Base-by-base conservation (phyloP, 2,113 vertebrate genomes). In the Campylomormyrus numenius region DNA sequence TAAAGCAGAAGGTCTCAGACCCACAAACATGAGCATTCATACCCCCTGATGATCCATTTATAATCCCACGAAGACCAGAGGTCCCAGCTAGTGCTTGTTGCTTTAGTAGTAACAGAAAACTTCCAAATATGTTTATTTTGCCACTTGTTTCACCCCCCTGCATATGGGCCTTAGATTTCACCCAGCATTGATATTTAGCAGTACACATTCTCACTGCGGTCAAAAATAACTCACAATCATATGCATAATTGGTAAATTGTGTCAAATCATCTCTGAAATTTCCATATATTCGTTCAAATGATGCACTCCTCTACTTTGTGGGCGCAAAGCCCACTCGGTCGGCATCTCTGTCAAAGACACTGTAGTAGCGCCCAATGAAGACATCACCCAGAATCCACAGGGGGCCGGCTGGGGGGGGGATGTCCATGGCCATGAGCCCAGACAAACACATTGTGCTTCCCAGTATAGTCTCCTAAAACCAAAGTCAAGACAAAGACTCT, bases 331-430 rank as follows among this genome's bases (percentile, higher is more conserved):
- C 97, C 5, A 98, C 95, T 0, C 95, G 95, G 10, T 96, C 94
- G 0, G 56, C 24, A 1, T 95, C 94, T 42, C 97, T 94, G 93
- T 98, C 97, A 5, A 97, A 98, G 88, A 98, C 96, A 0, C 95
- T 96, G 93, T 98, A 97, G 89, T 97, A 97, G 88, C 93, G 93
- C 15, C 97, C 95, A 3, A 98, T 94, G 93, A 98, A 97, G 3
- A 97, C 95, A 4, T 98, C 97, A 35, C 97, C 97, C 90, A 98
- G 94, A 90, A 98, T 97, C 97, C 97, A 98, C 83, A 98, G 93
- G 0, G 97, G 97, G 0, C 96, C 97, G 0, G 91, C 92, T 0
- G 97, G 97, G 15, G 96, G 95, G 0, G 96, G 96, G 6, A 97
- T 91, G 11, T 98, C 97, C 94, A 97, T 94, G 10, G 92, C 96